Evolutionary conservation across 2,888 invertebrate genomes (phyloP).

Genomic region (Hemaris fuciformis): DNA sequence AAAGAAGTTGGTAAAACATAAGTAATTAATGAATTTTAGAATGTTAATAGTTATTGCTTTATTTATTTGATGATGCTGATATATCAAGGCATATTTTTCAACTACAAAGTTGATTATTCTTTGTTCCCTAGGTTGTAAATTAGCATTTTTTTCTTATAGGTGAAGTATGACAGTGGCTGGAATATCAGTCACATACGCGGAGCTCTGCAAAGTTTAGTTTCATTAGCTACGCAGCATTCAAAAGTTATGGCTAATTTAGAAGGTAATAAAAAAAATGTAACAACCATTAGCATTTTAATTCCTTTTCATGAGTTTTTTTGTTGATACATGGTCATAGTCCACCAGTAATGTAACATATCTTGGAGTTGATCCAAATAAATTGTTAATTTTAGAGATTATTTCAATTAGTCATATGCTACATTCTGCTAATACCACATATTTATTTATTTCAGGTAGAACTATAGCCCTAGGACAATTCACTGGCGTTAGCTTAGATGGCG

Average conservation of each 20-base stretch:
- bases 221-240: slow-evolving; percentile 88
- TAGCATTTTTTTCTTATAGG: slow-evolving; percentile 42
- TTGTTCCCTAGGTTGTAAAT: slow-evolving; percentile 12
- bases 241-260: slow-evolving; percentile 85
- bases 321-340: no score
- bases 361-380: no score
- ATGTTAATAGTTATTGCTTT: slow-evolving; percentile 3
- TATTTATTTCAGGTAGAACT: slow-evolving; percentile 83
- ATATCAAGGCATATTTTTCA: no score
- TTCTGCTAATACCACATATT: neutral
- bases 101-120: no score
- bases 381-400: no score
- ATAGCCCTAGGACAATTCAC: slow-evolving; percentile 94
- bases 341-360: no score
- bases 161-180: slow-evolving; percentile 92
- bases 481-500: slow-evolving; percentile 94
- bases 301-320: no score
- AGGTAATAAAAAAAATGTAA: no score
- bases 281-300: no score
- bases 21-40: slow-evolving; percentile 19
- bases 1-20: slow-evolving; percentile 75
- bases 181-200: slow-evolving; percentile 94
- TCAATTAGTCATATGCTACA: no score
- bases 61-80: no score
- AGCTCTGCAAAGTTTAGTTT: slow-evolving; percentile 91